These are phyloP conservation scores for Maconellicoccus hirsutus DNA, from an alignment of 1,140 invertebrate genomes.

Conservation along the genomic window DNA sequence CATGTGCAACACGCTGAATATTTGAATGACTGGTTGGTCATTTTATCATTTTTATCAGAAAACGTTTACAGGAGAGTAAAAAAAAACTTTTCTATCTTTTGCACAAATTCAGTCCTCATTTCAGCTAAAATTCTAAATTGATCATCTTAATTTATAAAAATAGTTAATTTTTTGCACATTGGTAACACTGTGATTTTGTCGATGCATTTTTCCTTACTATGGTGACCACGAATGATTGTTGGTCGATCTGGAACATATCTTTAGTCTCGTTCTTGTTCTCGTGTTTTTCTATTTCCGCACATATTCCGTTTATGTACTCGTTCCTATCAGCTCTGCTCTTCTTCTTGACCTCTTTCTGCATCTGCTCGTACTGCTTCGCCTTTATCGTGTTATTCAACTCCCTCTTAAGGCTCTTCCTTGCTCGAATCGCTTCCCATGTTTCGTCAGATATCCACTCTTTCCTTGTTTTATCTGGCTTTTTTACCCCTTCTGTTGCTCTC, in stretches of 20 bases:
- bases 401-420: not conserved
- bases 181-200: no score
- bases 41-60: no score
- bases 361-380: not conserved
- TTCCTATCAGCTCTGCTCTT: not conserved
- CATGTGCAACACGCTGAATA: no score
- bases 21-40: no score
- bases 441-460: not conserved
- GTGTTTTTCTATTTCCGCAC: conserved; percentile 13
- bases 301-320: not conserved
- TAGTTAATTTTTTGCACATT: no score
- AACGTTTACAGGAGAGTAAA: no score
- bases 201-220: no score
- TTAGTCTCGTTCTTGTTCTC: conserved; percentile 20
- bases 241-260: conserved; percentile 19
- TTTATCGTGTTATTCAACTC: not conserved
- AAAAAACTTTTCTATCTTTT: no score
- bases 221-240: no score
- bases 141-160: no score
- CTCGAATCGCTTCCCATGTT: not conserved
- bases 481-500: not conserved
- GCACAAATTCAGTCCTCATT: no score
- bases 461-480: not conserved
- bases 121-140: no score
- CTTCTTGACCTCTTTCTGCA: not conserved